phyloP scores from a whole-genome alignment of 2,113 vertebrate genomes.

The Atherinomorus stipes region DNA sequence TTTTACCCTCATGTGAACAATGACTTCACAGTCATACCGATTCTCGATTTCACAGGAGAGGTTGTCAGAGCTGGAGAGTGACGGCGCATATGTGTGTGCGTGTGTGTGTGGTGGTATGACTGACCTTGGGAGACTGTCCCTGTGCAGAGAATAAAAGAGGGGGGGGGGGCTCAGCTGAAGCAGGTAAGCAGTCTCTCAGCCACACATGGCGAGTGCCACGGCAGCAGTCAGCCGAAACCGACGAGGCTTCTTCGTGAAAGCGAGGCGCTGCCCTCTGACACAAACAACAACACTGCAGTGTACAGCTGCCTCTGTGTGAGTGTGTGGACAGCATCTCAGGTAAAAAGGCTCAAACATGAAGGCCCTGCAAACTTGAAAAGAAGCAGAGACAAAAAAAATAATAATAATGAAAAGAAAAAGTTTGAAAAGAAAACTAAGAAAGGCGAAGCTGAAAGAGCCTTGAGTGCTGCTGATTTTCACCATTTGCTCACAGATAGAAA shows the following conservation, averaged over 20 bases:
- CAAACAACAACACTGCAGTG: slow-evolving; percentile 46
- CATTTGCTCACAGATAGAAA: neutral
- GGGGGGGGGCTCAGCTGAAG: slow-evolving; percentile 54
- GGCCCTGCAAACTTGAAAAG: neutral
- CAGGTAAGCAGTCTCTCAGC: slow-evolving; percentile 76
- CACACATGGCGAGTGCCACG: slow-evolving; percentile 84
- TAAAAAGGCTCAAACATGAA: slow-evolving; percentile 28
- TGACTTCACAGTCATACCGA: slow-evolving; percentile 83
- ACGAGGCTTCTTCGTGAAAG: slow-evolving; percentile 65
- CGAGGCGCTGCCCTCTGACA: slow-evolving; percentile 67
- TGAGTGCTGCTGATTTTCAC: neutral
- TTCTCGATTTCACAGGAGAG: slow-evolving; percentile 82
- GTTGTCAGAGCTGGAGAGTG: slow-evolving; percentile 55
- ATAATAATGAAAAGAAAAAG: neutral
- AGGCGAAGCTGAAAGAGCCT: neutral
- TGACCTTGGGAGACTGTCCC: slow-evolving; percentile 86
- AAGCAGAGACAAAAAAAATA: neutral
- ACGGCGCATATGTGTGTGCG: slow-evolving; percentile 13
- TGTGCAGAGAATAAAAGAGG: slow-evolving; percentile 74
- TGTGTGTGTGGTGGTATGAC: slow-evolving; percentile 33
- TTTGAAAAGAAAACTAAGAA: neutral
- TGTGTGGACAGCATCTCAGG: slow-evolving; percentile 36
- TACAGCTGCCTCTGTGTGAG: slow-evolving; percentile 18
- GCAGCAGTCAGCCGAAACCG: slow-evolving; percentile 83
- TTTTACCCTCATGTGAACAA: slow-evolving; percentile 87